Conservation (phyloP, 1,140 invertebrate genomes). For the Elysia chlorotica region DNA sequence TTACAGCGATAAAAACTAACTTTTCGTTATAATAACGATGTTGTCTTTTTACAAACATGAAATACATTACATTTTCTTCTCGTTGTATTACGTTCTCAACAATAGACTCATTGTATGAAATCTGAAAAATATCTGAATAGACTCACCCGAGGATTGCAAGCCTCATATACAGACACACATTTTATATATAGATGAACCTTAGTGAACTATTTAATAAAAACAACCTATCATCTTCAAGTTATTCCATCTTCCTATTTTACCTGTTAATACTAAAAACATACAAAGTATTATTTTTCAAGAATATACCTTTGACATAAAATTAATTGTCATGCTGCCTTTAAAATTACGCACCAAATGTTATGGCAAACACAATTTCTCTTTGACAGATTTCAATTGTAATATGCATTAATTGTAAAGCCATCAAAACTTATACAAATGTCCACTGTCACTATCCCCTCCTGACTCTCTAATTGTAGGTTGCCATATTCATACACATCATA, state of each 20-base stretch:
- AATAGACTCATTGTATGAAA: neutral
- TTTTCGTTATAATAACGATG: neutral
- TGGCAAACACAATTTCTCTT: neutral
- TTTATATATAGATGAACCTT: too few species aligned
- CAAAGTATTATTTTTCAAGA: too few species aligned
- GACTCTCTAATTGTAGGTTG: slow-evolving; percentile 61
- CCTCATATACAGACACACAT: too few species aligned
- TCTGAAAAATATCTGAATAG: neutral
- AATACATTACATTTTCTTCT: neutral
- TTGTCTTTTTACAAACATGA: neutral
- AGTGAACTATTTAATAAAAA: neutral
- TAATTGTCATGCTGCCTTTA: too few species aligned
- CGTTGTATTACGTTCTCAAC: neutral
- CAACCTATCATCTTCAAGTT: neutral
- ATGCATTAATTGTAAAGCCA: too few species aligned
- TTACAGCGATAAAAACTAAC: neutral
- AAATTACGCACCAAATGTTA: too few species aligned
- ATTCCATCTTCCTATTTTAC: neutral
- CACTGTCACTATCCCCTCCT: too few species aligned
- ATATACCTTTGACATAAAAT: too few species aligned
- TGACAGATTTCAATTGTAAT: too few species aligned
- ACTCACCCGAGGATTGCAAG: neutral
- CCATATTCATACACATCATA: slow-evolving; percentile 85
- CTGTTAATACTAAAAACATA: neutral
- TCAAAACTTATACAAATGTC: too few species aligned